These are phyloP conservation scores for rabbit (Oryctolagus cuniculus) DNA, from an alignment of 2,113 vertebrate genomes.

Conservation along the genomic window mOryCun1.1 NC_091442.1:56576501-56577000, in stretches of 20 bases:
- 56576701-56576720: conserved; percentile 48
- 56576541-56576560: conserved; percentile 42
- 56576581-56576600: conserved; percentile 62
- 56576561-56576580: conserved; percentile 66
- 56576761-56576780: conserved; percentile 52
- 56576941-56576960: conserved; percentile 89
- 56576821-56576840: conserved; percentile 70
- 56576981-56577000: conserved; percentile 89
- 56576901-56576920: conserved; percentile 85
- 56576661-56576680: conserved; percentile 51
- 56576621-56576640: conserved; percentile 46
- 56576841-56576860: conserved; percentile 70
- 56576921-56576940: conserved; percentile 83
- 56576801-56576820: conserved; percentile 74
- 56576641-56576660: conserved; percentile 21
- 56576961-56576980: conserved; percentile 88
- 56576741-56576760: not conserved
- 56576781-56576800: not conserved
- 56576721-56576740: conserved; percentile 51
- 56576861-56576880: conserved; percentile 64
- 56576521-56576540: conserved; percentile 62
- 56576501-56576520: not conserved
- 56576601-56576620: conserved; percentile 33
- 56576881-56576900: conserved; percentile 79
- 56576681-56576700: not conserved